Percentiles rank a stretch among this genome's conserved stretches.
phyloP scores from a whole-genome alignment of 1,140 invertebrate species.

The Drosophila sulfurigaster region DNA sequence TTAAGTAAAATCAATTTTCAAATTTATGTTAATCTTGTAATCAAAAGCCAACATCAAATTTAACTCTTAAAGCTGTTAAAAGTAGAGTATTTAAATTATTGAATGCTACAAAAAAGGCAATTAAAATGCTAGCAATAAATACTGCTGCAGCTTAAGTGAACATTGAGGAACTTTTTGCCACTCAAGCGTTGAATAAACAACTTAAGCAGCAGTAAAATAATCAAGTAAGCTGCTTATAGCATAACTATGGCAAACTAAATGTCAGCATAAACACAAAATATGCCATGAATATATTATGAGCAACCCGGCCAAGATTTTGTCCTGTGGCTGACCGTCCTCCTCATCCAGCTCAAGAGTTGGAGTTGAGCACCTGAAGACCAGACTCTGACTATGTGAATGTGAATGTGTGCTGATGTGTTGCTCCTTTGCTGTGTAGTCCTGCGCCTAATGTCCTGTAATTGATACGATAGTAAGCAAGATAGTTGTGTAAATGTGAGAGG shows the following conservation, averaged over 20 bases:
- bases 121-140: too few species aligned
- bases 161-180: not conserved
- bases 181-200: not conserved
- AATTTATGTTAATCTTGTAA: too few species aligned
- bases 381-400: not conserved
- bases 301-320: not conserved
- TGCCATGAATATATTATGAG: not conserved
- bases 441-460: conserved; percentile 30
- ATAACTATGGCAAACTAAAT: too few species aligned
- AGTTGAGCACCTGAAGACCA: not conserved
- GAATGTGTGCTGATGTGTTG: not conserved
- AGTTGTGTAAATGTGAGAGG: not conserved
- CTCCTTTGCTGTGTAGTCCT: not conserved
- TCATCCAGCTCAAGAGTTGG: not conserved
- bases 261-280: not conserved
- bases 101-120: too few species aligned
- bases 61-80: too few species aligned
- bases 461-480: conserved; percentile 9
- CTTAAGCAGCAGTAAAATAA: not conserved
- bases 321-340: not conserved
- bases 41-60: too few species aligned
- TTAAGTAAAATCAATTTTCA: too few species aligned
- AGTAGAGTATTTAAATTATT: too few species aligned
- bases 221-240: not conserved
- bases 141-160: not conserved